phyloP scores from a whole-genome alignment of 2,888 invertebrate species.

The Coenonympha glycerion region DNA sequence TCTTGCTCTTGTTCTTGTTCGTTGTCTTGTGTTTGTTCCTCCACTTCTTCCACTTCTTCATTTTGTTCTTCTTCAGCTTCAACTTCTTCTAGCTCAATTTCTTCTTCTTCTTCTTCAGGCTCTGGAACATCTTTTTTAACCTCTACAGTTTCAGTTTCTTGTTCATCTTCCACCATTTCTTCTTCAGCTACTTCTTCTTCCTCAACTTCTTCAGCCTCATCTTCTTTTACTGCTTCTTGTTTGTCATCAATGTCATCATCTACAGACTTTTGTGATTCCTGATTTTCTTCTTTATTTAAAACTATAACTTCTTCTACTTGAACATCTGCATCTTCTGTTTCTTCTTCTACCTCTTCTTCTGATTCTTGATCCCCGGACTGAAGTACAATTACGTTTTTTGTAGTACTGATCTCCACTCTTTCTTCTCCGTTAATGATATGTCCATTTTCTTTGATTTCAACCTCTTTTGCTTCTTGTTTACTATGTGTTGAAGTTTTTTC shows the following conservation, averaged over 20 bases:
- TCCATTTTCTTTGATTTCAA: constrained; percentile 35
- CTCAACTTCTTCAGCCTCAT: constrained; percentile 26
- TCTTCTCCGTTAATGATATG: constrained; percentile 53
- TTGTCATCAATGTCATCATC: constrained; percentile 15
- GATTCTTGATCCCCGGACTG: constrained; percentile 37
- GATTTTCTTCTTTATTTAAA: constrained; percentile 23
- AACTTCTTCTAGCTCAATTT: constrained; percentile 35
- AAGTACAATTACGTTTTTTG: constrained; percentile 54
- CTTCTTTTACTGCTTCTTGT: constrained; percentile 16
- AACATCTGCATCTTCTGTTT: constrained; percentile 39
- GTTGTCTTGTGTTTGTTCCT: constrained; percentile 26
- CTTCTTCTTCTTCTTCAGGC: constrained; percentile 19
- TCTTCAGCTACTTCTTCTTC: constrained; percentile 29
- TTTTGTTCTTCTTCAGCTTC: constrained; percentile 33
- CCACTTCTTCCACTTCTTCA: constrained; percentile 24
- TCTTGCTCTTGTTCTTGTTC: constrained; percentile 23
- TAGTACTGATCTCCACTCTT: constrained; percentile 49
- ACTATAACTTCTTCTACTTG: constrained; percentile 28
- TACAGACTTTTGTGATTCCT: constrained; percentile 16
- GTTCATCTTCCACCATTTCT: constrained; percentile 27
- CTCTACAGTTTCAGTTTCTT: constrained; percentile 28
- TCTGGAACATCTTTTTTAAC: constrained; percentile 30
- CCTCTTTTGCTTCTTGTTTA: constrained; percentile 32
- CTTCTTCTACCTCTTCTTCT: constrained; percentile 39
- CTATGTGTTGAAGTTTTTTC: constrained; percentile 30